Evolutionary conservation across 2,888 invertebrate species (phyloP).

Genomic region (Erebia palarica): DNA sequence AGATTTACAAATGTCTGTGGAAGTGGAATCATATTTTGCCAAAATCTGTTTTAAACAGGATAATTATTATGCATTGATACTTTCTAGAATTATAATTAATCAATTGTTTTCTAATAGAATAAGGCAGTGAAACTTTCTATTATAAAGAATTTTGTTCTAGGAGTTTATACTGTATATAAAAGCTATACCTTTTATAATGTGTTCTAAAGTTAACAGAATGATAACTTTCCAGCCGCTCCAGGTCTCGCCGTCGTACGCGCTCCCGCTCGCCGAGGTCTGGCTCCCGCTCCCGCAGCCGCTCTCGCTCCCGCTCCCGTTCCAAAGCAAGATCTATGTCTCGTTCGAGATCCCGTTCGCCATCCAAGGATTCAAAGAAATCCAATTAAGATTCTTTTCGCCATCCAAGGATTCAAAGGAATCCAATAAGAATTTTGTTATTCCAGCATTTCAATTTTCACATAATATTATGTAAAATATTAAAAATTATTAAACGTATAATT

Average conservation of each 20-base stretch:
- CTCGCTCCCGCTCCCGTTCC: slow-evolving; percentile 76
- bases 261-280: slow-evolving; percentile 82
- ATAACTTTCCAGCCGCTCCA: slow-evolving; percentile 76
- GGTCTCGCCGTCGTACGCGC: slow-evolving; percentile 84
- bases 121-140: neutral
- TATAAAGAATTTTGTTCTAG: too few relatives aligned
- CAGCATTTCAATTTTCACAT: slow-evolving; percentile 7
- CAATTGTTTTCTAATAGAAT: neutral
- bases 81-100: too few relatives aligned
- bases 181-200: neutral
- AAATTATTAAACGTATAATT: slow-evolving; percentile 7
- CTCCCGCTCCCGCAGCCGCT: slow-evolving; percentile 73
- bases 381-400: slow-evolving; percentile 70
- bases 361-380: slow-evolving; percentile 78
- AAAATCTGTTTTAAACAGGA: too few relatives aligned
- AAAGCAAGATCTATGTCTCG: slow-evolving; percentile 77
- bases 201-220: neutral
- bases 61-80: too few relatives aligned
- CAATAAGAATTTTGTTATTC: slow-evolving; percentile 37
- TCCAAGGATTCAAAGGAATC: slow-evolving; percentile 80
- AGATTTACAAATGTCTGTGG: too few relatives aligned
- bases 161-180: neutral
- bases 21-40: too few relatives aligned
- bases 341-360: slow-evolving; percentile 75
- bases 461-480: slow-evolving; percentile 16